A percentile compares a stretch with the other conserved stretches of the same genome.
These are phyloP conservation scores for Erynnis tages DNA, from an alignment of 2,888 invertebrate genomes.

Conservation along the genomic window DNA sequence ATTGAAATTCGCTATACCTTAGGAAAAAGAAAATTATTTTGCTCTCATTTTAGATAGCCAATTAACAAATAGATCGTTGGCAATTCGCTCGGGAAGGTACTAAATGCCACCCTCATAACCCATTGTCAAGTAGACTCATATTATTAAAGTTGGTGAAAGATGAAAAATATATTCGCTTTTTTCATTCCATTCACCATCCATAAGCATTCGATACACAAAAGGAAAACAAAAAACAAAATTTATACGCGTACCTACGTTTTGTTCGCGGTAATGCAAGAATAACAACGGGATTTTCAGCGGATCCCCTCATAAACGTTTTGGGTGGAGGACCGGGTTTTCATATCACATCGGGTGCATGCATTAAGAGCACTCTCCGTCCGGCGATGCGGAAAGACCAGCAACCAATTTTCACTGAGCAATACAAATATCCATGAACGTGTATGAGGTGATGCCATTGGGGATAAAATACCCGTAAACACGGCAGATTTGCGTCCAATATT, in stretches of 20 bases:
- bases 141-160: no score
- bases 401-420: constrained; percentile 40
- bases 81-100: no score
- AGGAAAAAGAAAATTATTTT: no score
- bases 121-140: no score
- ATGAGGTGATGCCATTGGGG: constrained; percentile 12
- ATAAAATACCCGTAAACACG: constrained; percentile 13
- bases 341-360: constrained; percentile 49
- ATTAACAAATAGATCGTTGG: no score
- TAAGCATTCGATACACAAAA: constrained; percentile 47
- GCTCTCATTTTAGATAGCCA: no score
- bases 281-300: constrained; percentile 51
- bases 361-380: constrained; percentile 46
- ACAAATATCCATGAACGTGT: constrained; percentile 17
- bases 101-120: no score
- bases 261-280: constrained; percentile 61
- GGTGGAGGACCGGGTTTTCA: constrained; percentile 48
- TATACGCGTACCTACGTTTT: constrained; percentile 47
- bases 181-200: constrained; percentile 35
- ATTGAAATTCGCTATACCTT: no score
- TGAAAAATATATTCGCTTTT: constrained; percentile 23
- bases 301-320: constrained; percentile 57
- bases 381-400: constrained; percentile 52
- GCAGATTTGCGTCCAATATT: constrained; percentile 2
- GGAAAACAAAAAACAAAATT: constrained; percentile 53